Conservation (phyloP, 2,797 vertebrate species). For the Atherinosoma microstoma region DNA sequence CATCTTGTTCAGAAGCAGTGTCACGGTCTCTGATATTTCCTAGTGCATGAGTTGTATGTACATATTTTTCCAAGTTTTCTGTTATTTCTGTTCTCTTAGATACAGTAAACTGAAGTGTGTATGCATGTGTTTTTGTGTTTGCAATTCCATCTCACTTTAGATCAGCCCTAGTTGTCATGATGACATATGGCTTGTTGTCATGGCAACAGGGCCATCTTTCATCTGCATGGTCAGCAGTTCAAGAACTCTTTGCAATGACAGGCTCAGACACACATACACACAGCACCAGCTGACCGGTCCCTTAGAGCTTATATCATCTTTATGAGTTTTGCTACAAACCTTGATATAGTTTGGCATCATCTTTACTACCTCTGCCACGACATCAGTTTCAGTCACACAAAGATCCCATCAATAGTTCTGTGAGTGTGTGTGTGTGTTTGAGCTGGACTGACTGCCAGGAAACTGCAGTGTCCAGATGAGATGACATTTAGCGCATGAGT, state of each 20-base stretch:
- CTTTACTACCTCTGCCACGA: constrained; percentile 44
- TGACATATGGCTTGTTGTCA: constrained; percentile 65
- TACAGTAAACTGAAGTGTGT: constrained; percentile 12
- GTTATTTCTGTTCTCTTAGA: constrained; percentile 25
- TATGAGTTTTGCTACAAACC: constrained; percentile 54
- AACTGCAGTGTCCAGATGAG: constrained; percentile 31
- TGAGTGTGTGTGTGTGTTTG: constrained; percentile 10
- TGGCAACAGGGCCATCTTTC: constrained; percentile 59
- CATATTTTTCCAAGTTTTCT: constrained; percentile 15
- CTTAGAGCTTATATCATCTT: constrained; percentile 62
- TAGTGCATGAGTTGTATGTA: constrained; percentile 5
- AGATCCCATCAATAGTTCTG: constrained; percentile 27
- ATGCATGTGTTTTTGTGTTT: neutral
- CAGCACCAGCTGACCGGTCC: constrained; percentile 33
- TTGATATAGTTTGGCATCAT: constrained; percentile 36
- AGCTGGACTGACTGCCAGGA: constrained; percentile 11
- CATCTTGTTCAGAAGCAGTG: constrained; percentile 36
- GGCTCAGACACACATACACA: constrained; percentile 19
- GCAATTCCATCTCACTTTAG: constrained; percentile 50
- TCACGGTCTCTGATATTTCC: constrained; percentile 8
- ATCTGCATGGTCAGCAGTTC: constrained; percentile 74
- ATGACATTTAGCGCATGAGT: constrained; percentile 32
- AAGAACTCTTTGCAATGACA: constrained; percentile 38
- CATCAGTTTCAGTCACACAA: constrained; percentile 28
- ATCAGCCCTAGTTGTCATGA: constrained; percentile 43